Evolutionary conservation across 1,140 invertebrate species (phyloP).

Genomic region (Micrasema minimum): DNA sequence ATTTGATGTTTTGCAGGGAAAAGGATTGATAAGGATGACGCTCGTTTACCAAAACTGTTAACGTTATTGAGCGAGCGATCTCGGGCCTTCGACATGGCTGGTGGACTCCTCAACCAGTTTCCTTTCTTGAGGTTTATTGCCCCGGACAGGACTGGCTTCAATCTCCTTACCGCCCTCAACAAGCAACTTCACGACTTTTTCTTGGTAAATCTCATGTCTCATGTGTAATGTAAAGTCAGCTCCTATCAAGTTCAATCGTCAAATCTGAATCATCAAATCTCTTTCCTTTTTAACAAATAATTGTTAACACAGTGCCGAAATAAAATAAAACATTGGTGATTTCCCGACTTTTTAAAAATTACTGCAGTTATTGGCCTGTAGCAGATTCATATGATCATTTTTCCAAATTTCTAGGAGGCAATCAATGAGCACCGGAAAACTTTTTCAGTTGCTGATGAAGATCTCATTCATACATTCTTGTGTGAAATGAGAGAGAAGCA

Average conservation of each 20-base stretch:
- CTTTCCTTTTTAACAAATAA: too few relatives aligned
- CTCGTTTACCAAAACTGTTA: slow-evolving; percentile 70
- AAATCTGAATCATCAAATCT: too few relatives aligned
- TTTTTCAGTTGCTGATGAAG: slow-evolving; percentile 61
- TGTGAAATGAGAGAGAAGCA: slow-evolving; percentile 71
- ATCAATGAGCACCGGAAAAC: slow-evolving; percentile 59
- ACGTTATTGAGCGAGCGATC: slow-evolving; percentile 72
- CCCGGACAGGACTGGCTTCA: slow-evolving; percentile 75
- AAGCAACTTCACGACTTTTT: slow-evolving; percentile 69
- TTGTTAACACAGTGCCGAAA: too few relatives aligned
- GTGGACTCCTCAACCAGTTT: slow-evolving; percentile 74
- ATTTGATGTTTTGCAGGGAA: slow-evolving; percentile 67
- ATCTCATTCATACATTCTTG: slow-evolving; percentile 84
- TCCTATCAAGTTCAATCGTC: not conserved
- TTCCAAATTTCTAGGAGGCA: too few relatives aligned
- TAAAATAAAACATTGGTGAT: too few relatives aligned
- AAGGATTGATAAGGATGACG: slow-evolving; percentile 63
- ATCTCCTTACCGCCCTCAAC: slow-evolving; percentile 73
- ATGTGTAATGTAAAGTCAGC: not conserved
- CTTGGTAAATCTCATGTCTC: slow-evolving; percentile 58
- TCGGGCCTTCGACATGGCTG: slow-evolving; percentile 75
- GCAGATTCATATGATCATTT: too few relatives aligned
- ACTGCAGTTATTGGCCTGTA: too few relatives aligned
- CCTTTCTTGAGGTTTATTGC: slow-evolving; percentile 77
- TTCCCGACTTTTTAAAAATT: too few relatives aligned